Evolutionary conservation across 1,140 invertebrate genomes (phyloP).

Genomic region (Hypothenemus hampei): DNA sequence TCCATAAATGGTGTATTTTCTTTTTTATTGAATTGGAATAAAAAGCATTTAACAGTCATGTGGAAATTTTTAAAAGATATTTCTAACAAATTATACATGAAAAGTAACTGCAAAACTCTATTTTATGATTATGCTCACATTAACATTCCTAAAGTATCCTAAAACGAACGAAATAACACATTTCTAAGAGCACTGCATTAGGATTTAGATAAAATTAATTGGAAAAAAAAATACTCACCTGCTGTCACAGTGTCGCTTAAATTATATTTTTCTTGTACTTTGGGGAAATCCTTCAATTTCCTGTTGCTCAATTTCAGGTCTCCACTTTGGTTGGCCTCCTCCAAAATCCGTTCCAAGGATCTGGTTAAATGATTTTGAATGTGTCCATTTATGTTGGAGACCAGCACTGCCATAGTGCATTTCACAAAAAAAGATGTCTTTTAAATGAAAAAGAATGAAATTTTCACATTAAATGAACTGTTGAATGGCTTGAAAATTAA

Average conservation of each 20-base stretch:
- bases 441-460: too few species aligned
- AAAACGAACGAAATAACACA: neutral
- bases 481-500: too few species aligned
- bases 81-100: too few species aligned
- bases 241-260: slow-evolving; percentile 81
- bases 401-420: slow-evolving; percentile 46
- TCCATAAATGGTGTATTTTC: too few species aligned
- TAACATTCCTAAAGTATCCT: too few species aligned
- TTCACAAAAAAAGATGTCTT: too few species aligned
- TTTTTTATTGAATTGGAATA: too few species aligned
- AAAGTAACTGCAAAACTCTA: too few species aligned
- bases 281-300: slow-evolving; percentile 87
- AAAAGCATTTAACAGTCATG: neutral
- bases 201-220: neutral
- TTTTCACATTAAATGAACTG: too few species aligned
- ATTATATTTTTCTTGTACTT: slow-evolving; percentile 73
- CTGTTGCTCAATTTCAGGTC: slow-evolving; percentile 82
- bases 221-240: slow-evolving; percentile 53
- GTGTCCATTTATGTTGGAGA: slow-evolving; percentile 43
- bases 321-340: slow-evolving; percentile 85
- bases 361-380: slow-evolving; percentile 57
- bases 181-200: neutral
- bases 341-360: slow-evolving; percentile 80
- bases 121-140: too few species aligned
- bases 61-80: neutral